Evolutionary conservation across 2,113 vertebrate genomes (phyloP).

Genomic region (Balaeniceps rex): DNA sequence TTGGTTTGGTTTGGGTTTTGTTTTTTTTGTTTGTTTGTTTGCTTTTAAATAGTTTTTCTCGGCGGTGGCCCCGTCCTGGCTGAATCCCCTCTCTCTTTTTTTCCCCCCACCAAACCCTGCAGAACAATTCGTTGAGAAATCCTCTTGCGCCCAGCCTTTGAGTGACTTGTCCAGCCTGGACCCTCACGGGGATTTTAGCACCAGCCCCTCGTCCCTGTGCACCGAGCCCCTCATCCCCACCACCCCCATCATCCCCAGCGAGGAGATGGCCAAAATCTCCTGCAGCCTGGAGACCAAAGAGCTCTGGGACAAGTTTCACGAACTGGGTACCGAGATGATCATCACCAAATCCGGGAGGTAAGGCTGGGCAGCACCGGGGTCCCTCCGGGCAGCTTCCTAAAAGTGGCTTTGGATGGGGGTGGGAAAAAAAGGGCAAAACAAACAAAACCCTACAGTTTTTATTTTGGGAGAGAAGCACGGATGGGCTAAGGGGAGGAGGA

Average conservation of each 20-base stretch:
- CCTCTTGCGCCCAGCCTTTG: slow-evolving; percentile 85
- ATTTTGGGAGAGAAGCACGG: not conserved
- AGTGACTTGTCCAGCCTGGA: slow-evolving; percentile 86
- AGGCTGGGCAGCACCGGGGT: not conserved
- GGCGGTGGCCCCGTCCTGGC: not conserved
- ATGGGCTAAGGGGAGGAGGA: not conserved
- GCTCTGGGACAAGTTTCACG: slow-evolving; percentile 98
- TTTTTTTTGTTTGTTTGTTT: not conserved
- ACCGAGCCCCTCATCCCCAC: slow-evolving; percentile 96
- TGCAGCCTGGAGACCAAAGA: slow-evolving; percentile 98
- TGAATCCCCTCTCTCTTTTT: not conserved
- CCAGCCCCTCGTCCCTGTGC: slow-evolving; percentile 79
- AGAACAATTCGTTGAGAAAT: slow-evolving; percentile 98
- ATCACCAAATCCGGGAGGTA: slow-evolving; percentile 98
- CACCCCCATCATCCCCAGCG: slow-evolving; percentile 88
- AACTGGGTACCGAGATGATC: slow-evolving; percentile 98
- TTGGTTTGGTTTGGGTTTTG: no score
- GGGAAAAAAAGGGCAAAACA: accelerated
- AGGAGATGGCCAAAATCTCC: slow-evolving; percentile 97
- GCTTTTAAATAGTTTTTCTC: not conserved
- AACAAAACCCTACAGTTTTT: not conserved
- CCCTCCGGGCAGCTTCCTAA: not conserved
- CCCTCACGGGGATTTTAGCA: slow-evolving; percentile 79
- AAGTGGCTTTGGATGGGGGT: no score
- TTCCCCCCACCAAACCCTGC: not conserved